Evolutionary conservation across 2,113 vertebrate species (phyloP).

Genomic region (Hemichromis elongatus): DNA sequence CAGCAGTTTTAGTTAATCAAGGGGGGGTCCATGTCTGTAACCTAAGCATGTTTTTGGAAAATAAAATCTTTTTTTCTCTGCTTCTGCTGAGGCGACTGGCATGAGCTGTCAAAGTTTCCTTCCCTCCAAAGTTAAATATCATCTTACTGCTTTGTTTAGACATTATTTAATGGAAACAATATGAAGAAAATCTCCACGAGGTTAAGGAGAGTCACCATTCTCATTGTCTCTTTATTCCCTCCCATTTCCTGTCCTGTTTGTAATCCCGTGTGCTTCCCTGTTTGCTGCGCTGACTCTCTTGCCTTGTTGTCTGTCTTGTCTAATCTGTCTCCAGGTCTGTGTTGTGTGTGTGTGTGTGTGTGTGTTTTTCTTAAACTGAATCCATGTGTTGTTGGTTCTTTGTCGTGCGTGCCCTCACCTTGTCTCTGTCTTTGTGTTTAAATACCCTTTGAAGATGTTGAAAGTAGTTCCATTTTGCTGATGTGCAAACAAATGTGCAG

Average conservation of each 20-base stretch:
- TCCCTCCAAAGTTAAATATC: background rate
- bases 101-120: background rate
- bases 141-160: background rate
- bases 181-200: background rate
- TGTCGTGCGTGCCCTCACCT: constrained; percentile 32
- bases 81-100: constrained; percentile 35
- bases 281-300: constrained; percentile 37
- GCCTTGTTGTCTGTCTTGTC: constrained; percentile 45
- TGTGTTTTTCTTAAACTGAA: constrained; percentile 1
- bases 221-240: background rate
- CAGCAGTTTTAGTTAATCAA: constrained; percentile 29
- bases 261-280: constrained; percentile 41
- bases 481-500: constrained; percentile 14
- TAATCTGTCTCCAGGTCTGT: constrained; percentile 26
- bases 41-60: background rate
- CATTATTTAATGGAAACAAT: background rate
- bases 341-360: constrained; percentile 1
- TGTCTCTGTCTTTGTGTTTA: constrained; percentile 46
- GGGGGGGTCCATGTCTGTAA: background rate
- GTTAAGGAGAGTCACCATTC: background rate
- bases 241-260: constrained; percentile 25
- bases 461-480: constrained; percentile 19
- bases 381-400: constrained; percentile 13
- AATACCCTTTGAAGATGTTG: constrained; percentile 23
- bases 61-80: background rate